phyloP scores from a whole-genome alignment of 1,140 invertebrate species.

The Nilaparvata lugens region DNA sequence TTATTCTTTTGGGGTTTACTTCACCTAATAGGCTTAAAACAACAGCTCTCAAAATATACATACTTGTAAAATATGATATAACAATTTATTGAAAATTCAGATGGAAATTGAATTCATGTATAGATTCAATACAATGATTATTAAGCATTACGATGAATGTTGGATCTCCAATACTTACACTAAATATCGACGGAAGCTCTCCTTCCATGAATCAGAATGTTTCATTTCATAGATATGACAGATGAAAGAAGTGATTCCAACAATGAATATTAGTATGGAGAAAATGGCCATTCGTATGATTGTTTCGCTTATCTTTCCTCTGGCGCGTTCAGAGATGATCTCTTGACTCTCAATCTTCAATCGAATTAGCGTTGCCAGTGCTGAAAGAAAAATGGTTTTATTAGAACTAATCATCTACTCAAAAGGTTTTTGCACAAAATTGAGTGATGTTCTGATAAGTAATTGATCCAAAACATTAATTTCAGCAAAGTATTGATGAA shows the following conservation, averaged over 20 bases:
- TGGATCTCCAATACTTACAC: conserved; percentile 57
- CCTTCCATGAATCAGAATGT: conserved; percentile 59
- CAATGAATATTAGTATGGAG: conserved; percentile 46
- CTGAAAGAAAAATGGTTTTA: conserved; percentile 28
- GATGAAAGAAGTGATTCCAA: conserved; percentile 65
- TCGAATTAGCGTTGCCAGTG: conserved; percentile 58
- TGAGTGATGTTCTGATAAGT: too few relatives aligned
- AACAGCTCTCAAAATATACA: too few relatives aligned
- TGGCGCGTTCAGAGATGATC: conserved; percentile 69
- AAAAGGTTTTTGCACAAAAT: too few relatives aligned
- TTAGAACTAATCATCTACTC: conserved; percentile 8
- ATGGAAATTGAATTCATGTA: too few relatives aligned
- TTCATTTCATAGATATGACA: conserved; percentile 74
- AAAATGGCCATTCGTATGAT: conserved; percentile 69
- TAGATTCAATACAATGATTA: too few relatives aligned
- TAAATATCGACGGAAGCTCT: conserved; percentile 64
- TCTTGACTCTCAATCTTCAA: conserved; percentile 70
- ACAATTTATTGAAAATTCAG: too few relatives aligned
- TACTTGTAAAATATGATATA: too few relatives aligned
- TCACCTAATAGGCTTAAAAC: too few relatives aligned
- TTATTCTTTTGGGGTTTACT: too few relatives aligned
- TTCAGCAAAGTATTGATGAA: too few relatives aligned
- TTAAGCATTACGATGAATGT: too few relatives aligned
- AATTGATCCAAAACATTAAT: too few relatives aligned
- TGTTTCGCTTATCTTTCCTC: conserved; percentile 70